Conservation (phyloP, 2,797 vertebrate species). For the Australoheros facetus region DNA sequence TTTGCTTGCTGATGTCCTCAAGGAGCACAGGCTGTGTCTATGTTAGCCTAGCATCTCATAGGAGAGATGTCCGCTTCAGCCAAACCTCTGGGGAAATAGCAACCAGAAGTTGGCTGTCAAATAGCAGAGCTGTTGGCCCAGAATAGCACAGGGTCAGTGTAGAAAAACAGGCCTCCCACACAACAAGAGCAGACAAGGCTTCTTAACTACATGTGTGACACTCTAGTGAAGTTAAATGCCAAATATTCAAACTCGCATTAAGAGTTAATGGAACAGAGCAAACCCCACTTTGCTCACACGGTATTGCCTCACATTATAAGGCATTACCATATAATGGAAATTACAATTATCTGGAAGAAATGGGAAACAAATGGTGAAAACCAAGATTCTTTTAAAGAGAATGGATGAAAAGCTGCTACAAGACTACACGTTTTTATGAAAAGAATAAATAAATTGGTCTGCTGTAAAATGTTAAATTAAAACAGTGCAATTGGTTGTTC, state of each 20-base stretch:
- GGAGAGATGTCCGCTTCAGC: slow-evolving; percentile 62
- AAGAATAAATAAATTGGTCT: not conserved
- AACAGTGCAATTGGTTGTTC: not conserved
- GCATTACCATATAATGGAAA: slow-evolving; percentile 2
- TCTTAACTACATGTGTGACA: slow-evolving; percentile 57
- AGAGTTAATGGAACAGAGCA: slow-evolving; percentile 32
- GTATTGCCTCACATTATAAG: slow-evolving; percentile 14
- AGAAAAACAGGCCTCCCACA: slow-evolving; percentile 63
- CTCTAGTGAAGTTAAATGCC: slow-evolving; percentile 36
- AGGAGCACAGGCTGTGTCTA: slow-evolving; percentile 52
- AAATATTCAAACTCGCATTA: slow-evolving; percentile 47
- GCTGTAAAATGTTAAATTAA: not conserved
- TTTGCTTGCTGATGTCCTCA: slow-evolving; percentile 47
- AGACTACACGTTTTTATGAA: not conserved
- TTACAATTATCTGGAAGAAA: not conserved
- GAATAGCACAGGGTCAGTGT: slow-evolving; percentile 67
- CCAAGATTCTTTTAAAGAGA: not conserved
- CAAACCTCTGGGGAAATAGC: slow-evolving; percentile 65
- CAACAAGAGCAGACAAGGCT: slow-evolving; percentile 45
- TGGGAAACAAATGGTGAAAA: not conserved
- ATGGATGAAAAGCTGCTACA: not conserved
- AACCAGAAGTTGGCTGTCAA: slow-evolving; percentile 74
- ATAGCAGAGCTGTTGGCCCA: slow-evolving; percentile 57
- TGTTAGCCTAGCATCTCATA: slow-evolving; percentile 46
- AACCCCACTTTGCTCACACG: not conserved